Conservation (phyloP, 1,140 invertebrate genomes). For the Scaptomyza hsui region DNA sequence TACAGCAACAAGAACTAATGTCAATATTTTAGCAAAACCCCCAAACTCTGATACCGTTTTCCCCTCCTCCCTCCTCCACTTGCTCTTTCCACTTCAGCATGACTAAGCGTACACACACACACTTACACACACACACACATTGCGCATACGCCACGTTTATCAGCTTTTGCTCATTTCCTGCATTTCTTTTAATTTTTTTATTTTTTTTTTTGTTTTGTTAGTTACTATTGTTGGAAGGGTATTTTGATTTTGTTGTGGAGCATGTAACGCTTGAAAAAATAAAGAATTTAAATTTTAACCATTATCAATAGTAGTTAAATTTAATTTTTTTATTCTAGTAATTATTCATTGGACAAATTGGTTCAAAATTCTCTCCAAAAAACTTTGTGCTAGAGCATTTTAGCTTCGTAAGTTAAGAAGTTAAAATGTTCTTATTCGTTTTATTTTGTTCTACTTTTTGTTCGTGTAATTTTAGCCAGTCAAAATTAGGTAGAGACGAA, state of each 20-base stretch:
- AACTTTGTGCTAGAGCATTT: not conserved
- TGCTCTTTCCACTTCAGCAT: not conserved
- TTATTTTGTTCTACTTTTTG: conserved; percentile 20
- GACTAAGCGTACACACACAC: conserved; percentile 9
- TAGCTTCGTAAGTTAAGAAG: not conserved
- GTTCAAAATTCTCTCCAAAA: no score
- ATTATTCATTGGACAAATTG: no score
- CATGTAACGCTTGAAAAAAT: no score
- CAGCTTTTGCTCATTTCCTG: conserved; percentile 16
- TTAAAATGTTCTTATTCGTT: not conserved
- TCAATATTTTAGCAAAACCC: conserved; percentile 42
- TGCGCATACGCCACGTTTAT: conserved; percentile 32
- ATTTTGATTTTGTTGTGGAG: no score
- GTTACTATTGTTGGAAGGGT: no score
- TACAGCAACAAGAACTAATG: conserved; percentile 25
- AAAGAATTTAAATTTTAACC: no score
- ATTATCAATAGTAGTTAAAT: no score
- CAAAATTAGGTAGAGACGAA: conserved; percentile 14
- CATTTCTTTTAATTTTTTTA: no score
- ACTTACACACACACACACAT: not conserved
- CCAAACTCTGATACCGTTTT: not conserved
- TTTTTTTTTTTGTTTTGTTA: not conserved
- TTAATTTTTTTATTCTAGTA: no score
- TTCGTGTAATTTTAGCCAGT: conserved; percentile 48
- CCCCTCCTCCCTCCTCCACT: not conserved